phyloP scores from a whole-genome alignment of 2,797 vertebrate genomes.

The Eurystomus glaucurus region DNA sequence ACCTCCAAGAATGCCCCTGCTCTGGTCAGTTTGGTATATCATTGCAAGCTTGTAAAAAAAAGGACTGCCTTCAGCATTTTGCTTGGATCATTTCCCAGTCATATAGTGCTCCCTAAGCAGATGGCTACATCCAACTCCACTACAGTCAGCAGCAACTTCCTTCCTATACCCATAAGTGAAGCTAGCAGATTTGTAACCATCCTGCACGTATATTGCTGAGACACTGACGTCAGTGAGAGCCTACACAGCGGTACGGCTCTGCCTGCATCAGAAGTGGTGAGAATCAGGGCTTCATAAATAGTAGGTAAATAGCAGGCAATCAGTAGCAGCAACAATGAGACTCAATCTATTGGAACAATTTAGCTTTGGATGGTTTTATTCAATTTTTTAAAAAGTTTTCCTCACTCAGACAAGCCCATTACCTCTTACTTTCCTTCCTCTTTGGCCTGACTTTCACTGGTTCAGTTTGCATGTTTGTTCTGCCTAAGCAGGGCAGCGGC shows the following conservation, averaged over 20 bases:
- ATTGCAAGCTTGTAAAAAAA: background rate
- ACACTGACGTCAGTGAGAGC: background rate
- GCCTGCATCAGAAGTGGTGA: rapidly evolving
- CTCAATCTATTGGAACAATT: background rate
- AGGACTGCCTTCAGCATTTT: background rate
- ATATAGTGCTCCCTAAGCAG: background rate
- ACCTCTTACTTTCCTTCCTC: background rate
- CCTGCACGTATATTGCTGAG: rapidly evolving
- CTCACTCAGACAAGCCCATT: background rate
- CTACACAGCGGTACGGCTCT: rapidly evolving
- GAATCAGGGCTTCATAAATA: background rate
- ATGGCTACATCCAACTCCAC: background rate
- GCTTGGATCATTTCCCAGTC: background rate
- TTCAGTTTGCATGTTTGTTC: background rate
- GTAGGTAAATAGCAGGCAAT: background rate
- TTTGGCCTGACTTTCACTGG: background rate
- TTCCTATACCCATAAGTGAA: rapidly evolving
- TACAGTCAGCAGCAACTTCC: background rate
- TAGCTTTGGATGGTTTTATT: background rate
- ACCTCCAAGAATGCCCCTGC: background rate
- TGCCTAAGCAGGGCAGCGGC: background rate
- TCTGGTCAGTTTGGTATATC: background rate
- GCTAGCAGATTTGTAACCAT: background rate
- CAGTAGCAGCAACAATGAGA: background rate
- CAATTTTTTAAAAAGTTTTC: background rate